These are phyloP conservation scores for Formica selysi DNA, from an alignment of 1,140 invertebrate species.

Conservation along the genomic window DNA sequence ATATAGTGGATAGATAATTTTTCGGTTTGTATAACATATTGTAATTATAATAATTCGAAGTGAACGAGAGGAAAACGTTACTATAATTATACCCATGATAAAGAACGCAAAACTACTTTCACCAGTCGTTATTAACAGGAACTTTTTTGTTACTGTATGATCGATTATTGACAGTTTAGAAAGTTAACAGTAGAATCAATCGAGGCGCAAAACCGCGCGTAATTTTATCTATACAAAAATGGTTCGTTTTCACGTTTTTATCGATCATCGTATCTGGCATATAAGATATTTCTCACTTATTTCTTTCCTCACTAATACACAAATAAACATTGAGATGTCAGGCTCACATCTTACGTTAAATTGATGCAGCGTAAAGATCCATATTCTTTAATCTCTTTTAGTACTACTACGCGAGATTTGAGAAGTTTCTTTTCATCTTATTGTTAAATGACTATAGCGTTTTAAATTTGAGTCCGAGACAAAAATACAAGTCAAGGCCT, in stretches of 20 bases:
- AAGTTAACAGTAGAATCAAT: conserved; percentile 50
- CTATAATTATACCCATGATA: neutral
- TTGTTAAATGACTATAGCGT: neutral
- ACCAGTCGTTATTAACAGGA: conserved; percentile 10
- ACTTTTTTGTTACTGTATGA: conserved; percentile 28
- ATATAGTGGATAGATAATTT: neutral
- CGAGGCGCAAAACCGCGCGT: conserved; percentile 10
- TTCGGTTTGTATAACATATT: neutral
- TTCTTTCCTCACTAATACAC: neutral
- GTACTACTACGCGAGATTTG: neutral
- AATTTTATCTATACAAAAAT: conserved; percentile 31
- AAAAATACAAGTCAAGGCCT: neutral
- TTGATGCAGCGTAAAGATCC: neutral
- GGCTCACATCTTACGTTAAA: neutral
- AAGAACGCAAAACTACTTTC: conserved; percentile 52
- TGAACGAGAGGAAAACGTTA: neutral
- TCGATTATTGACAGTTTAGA: conserved; percentile 52
- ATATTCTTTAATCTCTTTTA: conserved; percentile 1
- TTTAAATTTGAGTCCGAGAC: conserved; percentile 16
- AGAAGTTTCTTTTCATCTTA: neutral
- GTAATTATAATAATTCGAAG: conserved; percentile 33
- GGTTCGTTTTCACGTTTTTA: neutral
- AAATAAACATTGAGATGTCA: neutral
- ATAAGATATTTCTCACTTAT: neutral
- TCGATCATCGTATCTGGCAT: neutral